These are phyloP conservation scores for Oophaga pumilio DNA, from an alignment of 2,113 vertebrate genomes.

Conservation along the genomic window DNA sequence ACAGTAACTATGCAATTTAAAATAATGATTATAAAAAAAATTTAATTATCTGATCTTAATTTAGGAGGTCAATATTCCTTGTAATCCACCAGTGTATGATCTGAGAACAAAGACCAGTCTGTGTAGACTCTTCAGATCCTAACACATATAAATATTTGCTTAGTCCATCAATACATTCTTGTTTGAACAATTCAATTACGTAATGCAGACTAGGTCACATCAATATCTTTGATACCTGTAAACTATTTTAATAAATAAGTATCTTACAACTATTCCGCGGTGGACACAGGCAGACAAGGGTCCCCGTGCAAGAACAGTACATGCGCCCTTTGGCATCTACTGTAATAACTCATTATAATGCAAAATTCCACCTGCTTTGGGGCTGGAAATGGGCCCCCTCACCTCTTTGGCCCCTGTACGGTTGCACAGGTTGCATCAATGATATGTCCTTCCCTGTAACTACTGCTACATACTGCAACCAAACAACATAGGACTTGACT, in stretches of 20 bases:
- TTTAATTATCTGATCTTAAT: not conserved
- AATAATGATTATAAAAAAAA: conserved; percentile 6
- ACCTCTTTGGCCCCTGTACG: too few relatives aligned
- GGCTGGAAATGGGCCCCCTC: too few relatives aligned
- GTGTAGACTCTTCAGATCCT: not conserved
- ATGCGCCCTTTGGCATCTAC: too few relatives aligned
- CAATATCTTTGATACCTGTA: not conserved
- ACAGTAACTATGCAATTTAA: conserved; percentile 1
- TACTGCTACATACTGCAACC: too few relatives aligned
- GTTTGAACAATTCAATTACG: not conserved
- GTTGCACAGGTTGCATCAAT: too few relatives aligned
- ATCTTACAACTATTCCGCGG: not conserved
- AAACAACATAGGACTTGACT: not conserved
- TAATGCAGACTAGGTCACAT: not conserved
- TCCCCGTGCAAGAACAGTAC: too few relatives aligned
- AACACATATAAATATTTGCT: not conserved
- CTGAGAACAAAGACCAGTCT: not conserved
- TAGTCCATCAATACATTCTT: not conserved
- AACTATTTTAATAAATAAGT: not conserved
- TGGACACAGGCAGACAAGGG: too few relatives aligned
- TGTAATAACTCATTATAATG: too few relatives aligned
- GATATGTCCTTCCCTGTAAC: too few relatives aligned
- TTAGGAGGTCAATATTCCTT: not conserved
- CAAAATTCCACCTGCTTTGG: too few relatives aligned
- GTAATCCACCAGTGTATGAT: not conserved